Evolutionary conservation across 92 coral and sea anemone species (phyloP).

Genomic region (Metridium senile): DNA sequence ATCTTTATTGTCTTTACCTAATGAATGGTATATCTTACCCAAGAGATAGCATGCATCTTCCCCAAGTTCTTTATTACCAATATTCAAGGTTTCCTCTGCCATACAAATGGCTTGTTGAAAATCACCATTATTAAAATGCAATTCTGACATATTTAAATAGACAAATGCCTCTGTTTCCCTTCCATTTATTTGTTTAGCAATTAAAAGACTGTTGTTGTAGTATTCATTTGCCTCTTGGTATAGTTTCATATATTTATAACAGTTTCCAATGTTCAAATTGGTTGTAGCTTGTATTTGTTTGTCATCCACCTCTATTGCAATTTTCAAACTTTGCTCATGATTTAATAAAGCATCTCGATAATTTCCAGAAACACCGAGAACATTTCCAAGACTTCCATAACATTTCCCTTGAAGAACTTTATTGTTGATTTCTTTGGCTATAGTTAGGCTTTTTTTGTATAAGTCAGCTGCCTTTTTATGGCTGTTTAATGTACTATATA

Average conservation of each 20-base stretch:
- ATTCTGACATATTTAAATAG: neutral
- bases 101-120: slow-evolving; percentile 5
- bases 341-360: slow-evolving; percentile 10
- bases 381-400: neutral
- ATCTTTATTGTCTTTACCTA: neutral
- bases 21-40: slow-evolving; percentile 7
- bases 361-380: neutral
- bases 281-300: neutral
- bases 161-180: neutral
- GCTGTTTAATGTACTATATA: neutral
- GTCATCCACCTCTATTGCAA: slow-evolving; percentile 12
- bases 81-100: neutral
- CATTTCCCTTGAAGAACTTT: neutral
- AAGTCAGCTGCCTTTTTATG: neutral
- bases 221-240: neutral
- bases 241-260: neutral
- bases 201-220: neutral
- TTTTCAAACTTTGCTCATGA: neutral
- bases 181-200: slow-evolving; percentile 3
- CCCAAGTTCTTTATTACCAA: slow-evolving; percentile 9
- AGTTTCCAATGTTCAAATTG: neutral
- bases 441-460: neutral
- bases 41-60: neutral
- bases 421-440: slow-evolving; percentile 8
- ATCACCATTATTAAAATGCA: neutral